These are phyloP conservation scores for Epirrhoe alternata DNA, from an alignment of 2,888 invertebrate species.

Conservation along the genomic window DNA sequence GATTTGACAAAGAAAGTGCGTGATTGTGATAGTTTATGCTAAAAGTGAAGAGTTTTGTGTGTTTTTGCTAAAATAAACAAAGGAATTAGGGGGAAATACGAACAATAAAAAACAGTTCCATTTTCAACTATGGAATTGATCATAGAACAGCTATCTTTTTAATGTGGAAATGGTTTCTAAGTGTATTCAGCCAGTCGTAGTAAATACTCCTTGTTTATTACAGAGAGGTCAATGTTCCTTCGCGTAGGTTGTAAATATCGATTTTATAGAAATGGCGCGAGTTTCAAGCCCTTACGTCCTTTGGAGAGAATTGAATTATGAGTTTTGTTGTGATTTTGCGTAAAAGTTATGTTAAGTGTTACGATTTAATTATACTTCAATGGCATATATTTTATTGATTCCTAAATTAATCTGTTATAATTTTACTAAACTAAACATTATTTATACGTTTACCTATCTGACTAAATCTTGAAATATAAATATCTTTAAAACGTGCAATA, in stretches of 20 bases:
- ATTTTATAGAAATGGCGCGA: slow-evolving; percentile 74
- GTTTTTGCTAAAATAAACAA: slow-evolving; percentile 32
- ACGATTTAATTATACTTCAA: too few relatives aligned
- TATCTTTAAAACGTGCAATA: too few relatives aligned
- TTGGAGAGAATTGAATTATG: slow-evolving; percentile 33
- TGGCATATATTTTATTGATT: too few relatives aligned
- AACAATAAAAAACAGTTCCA: slow-evolving; percentile 14
- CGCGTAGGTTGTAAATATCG: slow-evolving; percentile 70
- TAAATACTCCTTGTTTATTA: slow-evolving; percentile 41
- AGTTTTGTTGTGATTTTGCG: slow-evolving; percentile 31
- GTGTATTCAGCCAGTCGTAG: slow-evolving; percentile 29
- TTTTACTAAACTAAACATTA: too few relatives aligned
- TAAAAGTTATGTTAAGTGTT: neutral
- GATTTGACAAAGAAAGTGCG: slow-evolving; percentile 5
- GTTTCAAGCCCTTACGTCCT: slow-evolving; percentile 35
- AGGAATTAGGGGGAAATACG: slow-evolving; percentile 28
- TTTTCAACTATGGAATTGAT: slow-evolving; percentile 25
- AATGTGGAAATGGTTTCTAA: neutral
- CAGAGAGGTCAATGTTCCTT: slow-evolving; percentile 70
- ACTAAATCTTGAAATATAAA: too few relatives aligned
- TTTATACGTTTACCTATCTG: too few relatives aligned
- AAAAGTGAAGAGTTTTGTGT: slow-evolving; percentile 10
- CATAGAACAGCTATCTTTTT: slow-evolving; percentile 16
- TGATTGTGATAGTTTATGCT: neutral
- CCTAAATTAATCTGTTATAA: too few relatives aligned